These are phyloP conservation scores for Naja naja DNA, from an alignment of 2,113 vertebrate genomes.

Conservation along the genomic window DNA sequence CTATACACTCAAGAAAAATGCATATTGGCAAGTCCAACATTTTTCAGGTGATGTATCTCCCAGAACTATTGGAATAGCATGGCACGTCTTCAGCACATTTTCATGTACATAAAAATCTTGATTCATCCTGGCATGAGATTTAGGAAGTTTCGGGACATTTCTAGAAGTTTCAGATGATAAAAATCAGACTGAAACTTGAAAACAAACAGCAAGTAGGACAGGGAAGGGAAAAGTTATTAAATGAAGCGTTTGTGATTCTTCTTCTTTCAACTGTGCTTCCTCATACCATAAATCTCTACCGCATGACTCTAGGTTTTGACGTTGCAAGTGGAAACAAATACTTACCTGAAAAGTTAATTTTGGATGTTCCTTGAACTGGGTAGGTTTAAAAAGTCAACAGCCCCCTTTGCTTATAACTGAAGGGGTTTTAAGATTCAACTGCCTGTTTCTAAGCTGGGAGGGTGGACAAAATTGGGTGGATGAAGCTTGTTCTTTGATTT, in stretches of 20 bases:
- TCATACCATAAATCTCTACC: neutral
- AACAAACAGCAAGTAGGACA: neutral
- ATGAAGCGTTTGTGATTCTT: neutral
- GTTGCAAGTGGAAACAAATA: neutral
- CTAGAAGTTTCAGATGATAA: neutral
- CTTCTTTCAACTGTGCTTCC: neutral
- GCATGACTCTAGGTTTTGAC: neutral
- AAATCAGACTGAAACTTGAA: neutral
- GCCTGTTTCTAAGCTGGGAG: neutral
- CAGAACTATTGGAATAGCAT: neutral
- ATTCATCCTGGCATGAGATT: neutral
- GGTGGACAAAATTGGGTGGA: neutral
- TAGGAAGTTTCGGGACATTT: neutral
- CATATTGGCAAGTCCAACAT: neutral
- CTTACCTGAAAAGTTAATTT: neutral
- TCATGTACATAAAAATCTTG: neutral
- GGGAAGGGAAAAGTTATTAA: neutral
- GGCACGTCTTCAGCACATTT: neutral
- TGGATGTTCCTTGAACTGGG: conserved; percentile 30
- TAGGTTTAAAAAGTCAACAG: neutral
- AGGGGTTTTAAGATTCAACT: neutral
- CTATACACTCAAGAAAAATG: too few species aligned
- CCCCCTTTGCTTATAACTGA: conserved; percentile 38
- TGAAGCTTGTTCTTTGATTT: neutral
- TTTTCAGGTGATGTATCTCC: neutral